Conservation (phyloP, 2,888 invertebrate genomes). For the Amiota communis region DNA sequence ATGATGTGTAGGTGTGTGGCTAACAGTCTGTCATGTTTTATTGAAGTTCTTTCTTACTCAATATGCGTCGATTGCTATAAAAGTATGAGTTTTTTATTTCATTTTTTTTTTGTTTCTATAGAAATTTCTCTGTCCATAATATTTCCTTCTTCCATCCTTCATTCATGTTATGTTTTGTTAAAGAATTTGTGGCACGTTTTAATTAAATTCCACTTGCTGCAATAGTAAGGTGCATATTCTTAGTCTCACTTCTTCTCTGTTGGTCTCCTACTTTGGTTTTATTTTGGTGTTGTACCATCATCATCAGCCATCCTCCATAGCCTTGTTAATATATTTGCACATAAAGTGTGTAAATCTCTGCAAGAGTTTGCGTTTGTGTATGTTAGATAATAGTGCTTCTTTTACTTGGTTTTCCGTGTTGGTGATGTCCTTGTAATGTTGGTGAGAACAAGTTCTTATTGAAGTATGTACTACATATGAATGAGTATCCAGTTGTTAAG, state of each 20-base stretch:
- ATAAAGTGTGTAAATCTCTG: background rate
- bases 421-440: background rate
- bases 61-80: too few relatives aligned
- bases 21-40: too few relatives aligned
- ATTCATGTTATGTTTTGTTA: constrained; percentile 2
- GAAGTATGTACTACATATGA: background rate
- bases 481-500: background rate
- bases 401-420: background rate
- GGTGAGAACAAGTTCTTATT: background rate
- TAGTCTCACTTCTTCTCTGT: background rate
- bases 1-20: too few relatives aligned
- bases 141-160: background rate
- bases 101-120: background rate
- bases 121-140: too few relatives aligned
- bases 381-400: background rate
- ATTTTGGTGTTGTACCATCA: background rate
- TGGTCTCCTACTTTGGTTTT: background rate
- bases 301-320: background rate
- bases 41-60: too few relatives aligned
- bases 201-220: constrained; percentile 26
- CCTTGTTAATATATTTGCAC: background rate
- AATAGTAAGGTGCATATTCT: constrained; percentile 12
- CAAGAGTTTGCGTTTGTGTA: background rate
- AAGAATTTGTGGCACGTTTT: constrained; percentile 27
- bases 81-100: background rate